phyloP scores from a whole-genome alignment of 2,888 invertebrate species.

The Schizaphis graminum region DNA sequence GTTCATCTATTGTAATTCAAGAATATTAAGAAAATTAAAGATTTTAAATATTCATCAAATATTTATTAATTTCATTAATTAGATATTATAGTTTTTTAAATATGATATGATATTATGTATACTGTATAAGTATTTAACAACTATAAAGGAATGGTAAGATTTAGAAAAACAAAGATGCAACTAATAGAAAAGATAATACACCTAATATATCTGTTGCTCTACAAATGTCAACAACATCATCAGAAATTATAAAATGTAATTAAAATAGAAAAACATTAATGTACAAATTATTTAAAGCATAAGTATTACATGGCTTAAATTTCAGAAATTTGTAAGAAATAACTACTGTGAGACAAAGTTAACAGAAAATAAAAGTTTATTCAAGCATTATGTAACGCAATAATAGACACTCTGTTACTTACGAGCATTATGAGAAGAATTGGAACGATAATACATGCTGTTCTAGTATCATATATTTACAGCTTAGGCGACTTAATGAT shows the following conservation, averaged over 20 bases:
- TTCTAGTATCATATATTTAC: neutral
- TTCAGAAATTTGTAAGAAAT: neutral
- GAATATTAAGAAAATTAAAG: neutral
- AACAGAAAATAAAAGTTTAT: neutral
- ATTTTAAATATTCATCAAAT: too few relatives aligned
- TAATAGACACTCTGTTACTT: neutral
- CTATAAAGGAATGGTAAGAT: neutral
- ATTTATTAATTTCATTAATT: too few relatives aligned
- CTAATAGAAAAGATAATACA: neutral
- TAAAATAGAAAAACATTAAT: neutral
- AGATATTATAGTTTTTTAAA: too few relatives aligned
- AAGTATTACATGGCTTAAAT: neutral
- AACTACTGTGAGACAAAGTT: neutral
- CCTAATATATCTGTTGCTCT: neutral
- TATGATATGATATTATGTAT: too few relatives aligned
- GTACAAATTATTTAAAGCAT: neutral
- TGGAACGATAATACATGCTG: neutral
- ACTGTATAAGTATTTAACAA: neutral
- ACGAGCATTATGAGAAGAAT: neutral
- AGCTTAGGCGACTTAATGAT: neutral
- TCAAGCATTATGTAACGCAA: neutral
- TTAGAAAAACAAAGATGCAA: neutral
- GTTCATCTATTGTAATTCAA: neutral
- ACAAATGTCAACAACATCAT: neutral
- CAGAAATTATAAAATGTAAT: neutral